Evolutionary conservation across 2,888 invertebrate species (phyloP).

Genomic region (Eupsilia transversa): DNA sequence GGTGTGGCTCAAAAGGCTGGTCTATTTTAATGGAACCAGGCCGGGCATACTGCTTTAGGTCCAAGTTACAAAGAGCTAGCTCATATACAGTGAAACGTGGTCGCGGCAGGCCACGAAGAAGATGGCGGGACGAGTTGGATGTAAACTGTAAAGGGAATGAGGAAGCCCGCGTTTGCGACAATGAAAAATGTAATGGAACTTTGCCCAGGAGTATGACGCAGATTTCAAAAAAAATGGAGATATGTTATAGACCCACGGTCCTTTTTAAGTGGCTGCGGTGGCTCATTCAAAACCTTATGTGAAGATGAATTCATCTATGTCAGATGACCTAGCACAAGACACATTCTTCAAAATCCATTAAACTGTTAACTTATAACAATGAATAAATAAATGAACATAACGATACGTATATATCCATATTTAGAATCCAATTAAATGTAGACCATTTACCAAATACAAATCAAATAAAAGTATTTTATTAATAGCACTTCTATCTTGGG

Average conservation of each 20-base stretch:
- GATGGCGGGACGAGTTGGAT: no score
- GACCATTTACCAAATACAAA: constrained; percentile 29
- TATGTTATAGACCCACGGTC: not conserved
- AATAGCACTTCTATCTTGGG: constrained; percentile 67
- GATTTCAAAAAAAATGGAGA: not conserved
- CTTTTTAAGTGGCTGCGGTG: not conserved
- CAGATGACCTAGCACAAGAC: not conserved
- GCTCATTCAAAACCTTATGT: not conserved
- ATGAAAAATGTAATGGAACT: not conserved
- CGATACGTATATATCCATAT: not conserved
- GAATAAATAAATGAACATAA: not conserved
- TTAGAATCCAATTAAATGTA: constrained; percentile 25
- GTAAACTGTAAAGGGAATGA: no score
- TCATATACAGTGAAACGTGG: no score
- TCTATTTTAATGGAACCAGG: not conserved
- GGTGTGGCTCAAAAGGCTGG: not conserved
- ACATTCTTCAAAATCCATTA: not conserved
- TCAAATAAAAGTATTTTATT: constrained; percentile 37
- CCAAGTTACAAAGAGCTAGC: no score
- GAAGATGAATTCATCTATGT: not conserved
- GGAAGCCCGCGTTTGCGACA: not conserved
- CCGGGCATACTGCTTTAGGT: no score
- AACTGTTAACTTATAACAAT: not conserved
- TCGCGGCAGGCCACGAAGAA: no score
- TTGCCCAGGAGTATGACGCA: not conserved